A percentile compares a stretch with the other conserved stretches of the same genome.
phyloP scores from a whole-genome alignment of 2,888 invertebrate species.

The Limenitis camilla region DNA sequence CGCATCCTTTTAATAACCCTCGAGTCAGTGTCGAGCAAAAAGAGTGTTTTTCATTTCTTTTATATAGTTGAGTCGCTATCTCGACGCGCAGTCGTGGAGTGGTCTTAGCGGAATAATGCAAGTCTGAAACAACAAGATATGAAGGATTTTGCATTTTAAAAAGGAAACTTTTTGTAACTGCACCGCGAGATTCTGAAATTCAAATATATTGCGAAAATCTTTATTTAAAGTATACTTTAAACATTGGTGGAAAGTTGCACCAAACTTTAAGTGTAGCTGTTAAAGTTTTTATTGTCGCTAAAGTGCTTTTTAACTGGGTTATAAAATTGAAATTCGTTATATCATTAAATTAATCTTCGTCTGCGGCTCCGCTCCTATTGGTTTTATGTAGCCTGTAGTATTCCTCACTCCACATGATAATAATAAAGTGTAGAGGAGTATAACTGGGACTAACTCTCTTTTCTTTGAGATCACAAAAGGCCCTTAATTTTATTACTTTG shows the following conservation, averaged over 20 bases:
- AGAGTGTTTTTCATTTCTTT: slow-evolving; percentile 18
- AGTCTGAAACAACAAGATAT: slow-evolving; percentile 21
- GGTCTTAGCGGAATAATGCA: slow-evolving; percentile 19
- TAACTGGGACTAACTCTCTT: too few species aligned
- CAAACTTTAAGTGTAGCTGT: neutral
- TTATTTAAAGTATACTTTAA: slow-evolving; percentile 7
- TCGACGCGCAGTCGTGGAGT: slow-evolving; percentile 16
- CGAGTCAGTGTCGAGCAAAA: slow-evolving; percentile 9
- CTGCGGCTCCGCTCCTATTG: too few species aligned
- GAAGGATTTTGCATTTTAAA: slow-evolving; percentile 20
- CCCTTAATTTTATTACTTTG: too few species aligned
- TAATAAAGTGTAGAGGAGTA: too few species aligned
- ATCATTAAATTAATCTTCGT: neutral
- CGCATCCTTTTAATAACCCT: slow-evolving; percentile 16
- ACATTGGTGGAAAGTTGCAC: slow-evolving; percentile 1
- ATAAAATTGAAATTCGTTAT: neutral
- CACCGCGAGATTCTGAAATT: slow-evolving; percentile 17
- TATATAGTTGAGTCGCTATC: slow-evolving; percentile 20
- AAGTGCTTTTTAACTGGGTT: neutral
- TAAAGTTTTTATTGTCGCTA: slow-evolving; percentile 3
- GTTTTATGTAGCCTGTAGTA: too few species aligned
- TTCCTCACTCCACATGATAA: too few species aligned
- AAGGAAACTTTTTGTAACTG: slow-evolving; percentile 13
- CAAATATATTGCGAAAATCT: slow-evolving; percentile 8
- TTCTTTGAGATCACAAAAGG: too few species aligned